These are phyloP conservation scores for Falco novaeseelandiae DNA, from an alignment of 2,797 vertebrate species.

Conservation along the genomic window DNA sequence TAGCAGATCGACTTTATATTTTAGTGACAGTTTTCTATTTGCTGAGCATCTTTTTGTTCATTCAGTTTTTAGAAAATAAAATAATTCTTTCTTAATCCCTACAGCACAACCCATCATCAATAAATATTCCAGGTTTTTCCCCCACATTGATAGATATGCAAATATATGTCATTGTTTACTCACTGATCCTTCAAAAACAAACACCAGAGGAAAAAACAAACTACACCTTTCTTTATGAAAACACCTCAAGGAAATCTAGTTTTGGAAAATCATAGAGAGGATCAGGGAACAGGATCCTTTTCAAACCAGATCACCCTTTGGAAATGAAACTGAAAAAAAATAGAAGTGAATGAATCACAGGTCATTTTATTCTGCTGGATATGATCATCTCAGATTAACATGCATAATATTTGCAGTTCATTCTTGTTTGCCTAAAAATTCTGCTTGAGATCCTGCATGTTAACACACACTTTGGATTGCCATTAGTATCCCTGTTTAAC, in stretches of 20 bases:
- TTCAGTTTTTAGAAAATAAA: not conserved
- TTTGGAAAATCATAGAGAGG: not conserved
- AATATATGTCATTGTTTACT: not conserved
- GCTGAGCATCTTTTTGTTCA: not conserved
- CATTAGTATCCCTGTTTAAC: not conserved
- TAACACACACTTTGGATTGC: not conserved
- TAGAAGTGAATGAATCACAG: not conserved
- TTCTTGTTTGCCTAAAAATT: not conserved
- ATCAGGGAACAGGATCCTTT: not conserved
- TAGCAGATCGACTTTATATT: not conserved
- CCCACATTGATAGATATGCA: not conserved
- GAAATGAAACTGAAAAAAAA: not conserved
- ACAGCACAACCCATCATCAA: not conserved
- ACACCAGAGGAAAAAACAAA: not conserved
- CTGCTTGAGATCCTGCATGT: not conserved
- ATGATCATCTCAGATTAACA: not conserved
- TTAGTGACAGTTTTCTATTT: not conserved
- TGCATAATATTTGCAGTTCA: not conserved
- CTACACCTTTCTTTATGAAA: not conserved
- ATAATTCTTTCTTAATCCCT: not conserved
- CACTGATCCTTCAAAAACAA: not conserved
- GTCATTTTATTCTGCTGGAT: not conserved
- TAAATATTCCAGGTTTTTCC: not conserved
- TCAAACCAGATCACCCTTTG: not conserved
- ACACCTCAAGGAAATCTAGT: not conserved